These are phyloP conservation scores for Tretioscincus oriximinensis DNA, from an alignment of 2,113 vertebrate genomes.

Conservation along the genomic window DNA sequence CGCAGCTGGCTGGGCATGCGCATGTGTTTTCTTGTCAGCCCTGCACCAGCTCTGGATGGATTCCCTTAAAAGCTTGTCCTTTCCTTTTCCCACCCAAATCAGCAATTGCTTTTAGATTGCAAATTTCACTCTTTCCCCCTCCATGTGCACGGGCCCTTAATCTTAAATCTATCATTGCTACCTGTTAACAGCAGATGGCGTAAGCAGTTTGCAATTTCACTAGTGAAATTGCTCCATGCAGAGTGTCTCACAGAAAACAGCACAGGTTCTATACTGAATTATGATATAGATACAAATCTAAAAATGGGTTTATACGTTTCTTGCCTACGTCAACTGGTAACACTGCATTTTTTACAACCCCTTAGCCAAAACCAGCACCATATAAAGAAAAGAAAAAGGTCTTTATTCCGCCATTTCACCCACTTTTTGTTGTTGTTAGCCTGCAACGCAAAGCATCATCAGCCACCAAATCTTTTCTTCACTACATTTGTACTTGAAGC, in stretches of 20 bases:
- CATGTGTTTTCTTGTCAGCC: no score
- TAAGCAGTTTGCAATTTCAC: not conserved
- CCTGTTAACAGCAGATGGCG: conserved; percentile 35
- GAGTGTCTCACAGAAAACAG: not conserved
- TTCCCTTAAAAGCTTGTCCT: no score
- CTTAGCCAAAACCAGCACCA: not conserved
- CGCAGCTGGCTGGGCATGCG: no score
- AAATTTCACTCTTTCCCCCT: no score
- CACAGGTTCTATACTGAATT: not conserved
- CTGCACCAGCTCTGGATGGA: no score
- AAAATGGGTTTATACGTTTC: no score
- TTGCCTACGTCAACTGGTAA: not conserved
- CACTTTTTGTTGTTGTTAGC: no score
- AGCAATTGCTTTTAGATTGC: no score
- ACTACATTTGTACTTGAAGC: no score
- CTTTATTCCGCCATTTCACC: no score
- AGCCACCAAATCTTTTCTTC: not conserved
- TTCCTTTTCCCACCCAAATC: no score
- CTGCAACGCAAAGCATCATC: not conserved
- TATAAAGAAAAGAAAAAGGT: no score
- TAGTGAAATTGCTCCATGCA: not conserved
- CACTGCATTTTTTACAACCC: not conserved
- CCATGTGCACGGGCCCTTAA: not conserved
- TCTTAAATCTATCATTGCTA: not conserved
- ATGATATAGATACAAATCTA: not conserved